Evolutionary conservation across 2,113 vertebrate genomes (phyloP).

Genomic region (Peromyscus polionotus): DNA sequence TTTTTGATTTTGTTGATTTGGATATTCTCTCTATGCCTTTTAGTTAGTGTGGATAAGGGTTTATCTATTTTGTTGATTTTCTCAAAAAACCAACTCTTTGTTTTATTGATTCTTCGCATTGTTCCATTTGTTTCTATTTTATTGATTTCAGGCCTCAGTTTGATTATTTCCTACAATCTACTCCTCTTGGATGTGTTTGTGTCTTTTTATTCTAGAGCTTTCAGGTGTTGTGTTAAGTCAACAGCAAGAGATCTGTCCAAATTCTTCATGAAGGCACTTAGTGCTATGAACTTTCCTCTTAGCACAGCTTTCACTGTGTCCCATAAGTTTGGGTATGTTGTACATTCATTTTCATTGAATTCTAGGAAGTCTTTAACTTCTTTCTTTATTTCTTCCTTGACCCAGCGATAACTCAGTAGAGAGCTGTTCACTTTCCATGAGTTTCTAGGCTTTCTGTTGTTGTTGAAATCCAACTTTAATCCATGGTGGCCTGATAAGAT

Average conservation of each 20-base stretch:
- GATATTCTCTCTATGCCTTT: not conserved
- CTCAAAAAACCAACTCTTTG: not conserved
- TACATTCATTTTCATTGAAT: too few relatives aligned
- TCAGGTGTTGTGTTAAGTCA: not conserved
- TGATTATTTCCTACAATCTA: not conserved
- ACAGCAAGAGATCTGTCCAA: not conserved
- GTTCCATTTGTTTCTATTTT: not conserved
- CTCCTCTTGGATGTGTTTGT: not conserved
- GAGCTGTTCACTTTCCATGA: too few relatives aligned
- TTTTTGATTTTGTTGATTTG: not conserved
- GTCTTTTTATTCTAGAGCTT: not conserved
- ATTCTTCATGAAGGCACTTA: not conserved
- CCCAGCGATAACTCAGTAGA: too few relatives aligned
- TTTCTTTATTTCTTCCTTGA: too few relatives aligned
- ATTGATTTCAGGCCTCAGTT: not conserved
- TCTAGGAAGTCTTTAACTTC: too few relatives aligned
- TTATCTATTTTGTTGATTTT: not conserved
- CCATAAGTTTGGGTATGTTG: too few relatives aligned
- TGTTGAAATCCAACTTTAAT: too few relatives aligned
- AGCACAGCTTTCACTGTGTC: too few relatives aligned
- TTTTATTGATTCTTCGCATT: not conserved
- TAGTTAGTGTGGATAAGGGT: not conserved
- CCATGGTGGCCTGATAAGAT: too few relatives aligned
- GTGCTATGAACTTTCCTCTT: too few relatives aligned
- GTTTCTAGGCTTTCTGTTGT: too few relatives aligned